Percentiles rank a stretch among this genome's conserved stretches.
These are phyloP conservation scores for Microtus richardsoni DNA, from an alignment of 2,113 vertebrate genomes.

Conservation along the genomic window DNA sequence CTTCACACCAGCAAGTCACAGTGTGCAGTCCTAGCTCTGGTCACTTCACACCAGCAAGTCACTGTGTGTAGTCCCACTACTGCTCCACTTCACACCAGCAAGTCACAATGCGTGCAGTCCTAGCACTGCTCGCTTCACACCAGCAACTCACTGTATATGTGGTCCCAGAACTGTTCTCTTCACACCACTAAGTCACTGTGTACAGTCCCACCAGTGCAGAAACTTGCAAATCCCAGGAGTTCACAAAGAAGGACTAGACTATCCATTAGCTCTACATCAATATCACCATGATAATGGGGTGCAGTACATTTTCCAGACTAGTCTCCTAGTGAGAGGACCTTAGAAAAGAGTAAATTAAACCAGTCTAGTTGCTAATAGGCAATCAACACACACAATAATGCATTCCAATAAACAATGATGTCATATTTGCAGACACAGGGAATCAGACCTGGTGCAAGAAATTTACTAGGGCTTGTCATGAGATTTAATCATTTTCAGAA, in stretches of 20 bases:
- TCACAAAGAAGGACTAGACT: neutral
- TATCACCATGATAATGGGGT: neutral
- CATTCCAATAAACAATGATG: neutral
- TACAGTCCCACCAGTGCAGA: neutral
- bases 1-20: no score
- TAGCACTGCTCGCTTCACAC: no score
- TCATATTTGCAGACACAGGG: neutral
- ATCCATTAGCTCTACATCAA: neutral
- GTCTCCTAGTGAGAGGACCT: neutral
- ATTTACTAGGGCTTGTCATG: neutral
- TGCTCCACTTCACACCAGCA: no score
- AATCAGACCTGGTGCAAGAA: conserved; percentile 13
- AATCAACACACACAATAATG: neutral
- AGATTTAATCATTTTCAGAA: conserved; percentile 28
- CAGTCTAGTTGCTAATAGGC: neutral
- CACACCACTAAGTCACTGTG: neutral
- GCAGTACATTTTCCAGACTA: neutral
- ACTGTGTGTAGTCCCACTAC: no score
- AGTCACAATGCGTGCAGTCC: no score
- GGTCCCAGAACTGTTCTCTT: neutral
- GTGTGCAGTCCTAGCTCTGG: no score
- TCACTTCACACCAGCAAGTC: no score
- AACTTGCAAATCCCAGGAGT: neutral
- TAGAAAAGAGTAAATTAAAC: neutral
- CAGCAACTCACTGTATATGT: no score